A percentile compares a stretch with the other conserved stretches of the same genome.
Conservation (phyloP, 2,113 vertebrate genomes). For the Python bivittatus region DNA sequence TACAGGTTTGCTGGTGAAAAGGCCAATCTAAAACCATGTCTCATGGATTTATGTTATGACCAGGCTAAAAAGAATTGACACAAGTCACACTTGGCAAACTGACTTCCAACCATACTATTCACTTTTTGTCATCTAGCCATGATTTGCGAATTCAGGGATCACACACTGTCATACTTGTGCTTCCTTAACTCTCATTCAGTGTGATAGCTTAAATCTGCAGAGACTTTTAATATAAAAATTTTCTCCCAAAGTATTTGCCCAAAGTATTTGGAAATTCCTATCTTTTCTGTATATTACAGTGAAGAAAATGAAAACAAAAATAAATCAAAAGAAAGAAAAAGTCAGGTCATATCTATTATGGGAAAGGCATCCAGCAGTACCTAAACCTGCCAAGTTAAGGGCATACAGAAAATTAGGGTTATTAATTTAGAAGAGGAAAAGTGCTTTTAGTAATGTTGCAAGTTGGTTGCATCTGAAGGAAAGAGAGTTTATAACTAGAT, state of each 20-base stretch:
- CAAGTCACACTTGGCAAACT: not conserved
- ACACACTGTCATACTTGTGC: not conserved
- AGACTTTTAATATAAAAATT: not conserved
- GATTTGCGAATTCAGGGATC: not conserved
- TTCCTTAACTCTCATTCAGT: not conserved
- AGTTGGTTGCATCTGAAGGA: constrained; percentile 76
- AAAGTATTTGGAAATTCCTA: constrained; percentile 11
- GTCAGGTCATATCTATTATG: constrained; percentile 64
- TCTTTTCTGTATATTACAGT: constrained; percentile 32
- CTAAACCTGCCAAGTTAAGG: constrained; percentile 68
- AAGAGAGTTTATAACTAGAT: constrained; percentile 80
- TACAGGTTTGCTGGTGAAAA: not conserved
- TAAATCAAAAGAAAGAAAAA: constrained; percentile 37
- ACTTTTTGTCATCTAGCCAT: not conserved
- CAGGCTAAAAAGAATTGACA: not conserved
- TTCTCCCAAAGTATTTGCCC: not conserved
- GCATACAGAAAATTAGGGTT: constrained; percentile 79
- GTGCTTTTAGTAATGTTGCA: constrained; percentile 77
- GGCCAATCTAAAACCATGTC: not conserved
- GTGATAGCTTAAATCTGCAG: not conserved
- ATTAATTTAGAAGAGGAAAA: constrained; percentile 84
- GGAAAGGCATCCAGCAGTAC: constrained; percentile 68
- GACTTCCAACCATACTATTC: not conserved
- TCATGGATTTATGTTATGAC: not conserved
- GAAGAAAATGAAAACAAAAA: constrained; percentile 59